These are phyloP conservation scores for Epinephelus lanceolatus DNA, from an alignment of 2,113 vertebrate species.

Conservation along the genomic window DNA sequence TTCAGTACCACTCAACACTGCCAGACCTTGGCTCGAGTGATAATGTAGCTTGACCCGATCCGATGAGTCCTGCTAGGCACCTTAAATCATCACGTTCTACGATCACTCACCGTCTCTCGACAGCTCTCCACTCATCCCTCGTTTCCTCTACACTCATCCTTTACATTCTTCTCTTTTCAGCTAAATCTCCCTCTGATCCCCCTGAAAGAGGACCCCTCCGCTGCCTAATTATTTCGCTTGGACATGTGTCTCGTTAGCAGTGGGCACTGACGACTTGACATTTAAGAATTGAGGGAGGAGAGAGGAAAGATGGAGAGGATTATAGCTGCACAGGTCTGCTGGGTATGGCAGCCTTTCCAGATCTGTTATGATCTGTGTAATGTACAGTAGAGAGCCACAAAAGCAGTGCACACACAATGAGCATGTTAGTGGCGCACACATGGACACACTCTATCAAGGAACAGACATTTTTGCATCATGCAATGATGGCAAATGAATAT, in stretches of 20 bases:
- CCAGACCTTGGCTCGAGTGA: neutral
- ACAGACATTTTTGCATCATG: neutral
- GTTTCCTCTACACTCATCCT: slow-evolving; percentile 30
- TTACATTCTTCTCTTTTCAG: slow-evolving; percentile 17
- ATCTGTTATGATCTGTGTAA: slow-evolving; percentile 67
- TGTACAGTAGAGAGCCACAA: slow-evolving; percentile 33
- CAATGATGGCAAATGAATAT: neutral
- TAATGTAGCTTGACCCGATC: neutral
- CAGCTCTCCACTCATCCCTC: slow-evolving; percentile 30
- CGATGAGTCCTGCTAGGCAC: neutral
- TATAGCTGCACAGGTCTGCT: slow-evolving; percentile 53
- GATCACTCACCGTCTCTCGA: slow-evolving; percentile 7
- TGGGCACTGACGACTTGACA: slow-evolving; percentile 74
- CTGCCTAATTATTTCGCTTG: slow-evolving; percentile 69
- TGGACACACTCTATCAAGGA: neutral
- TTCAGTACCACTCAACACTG: slow-evolving; percentile 2
- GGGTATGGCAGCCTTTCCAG: slow-evolving; percentile 41
- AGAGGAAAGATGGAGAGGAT: slow-evolving; percentile 29
- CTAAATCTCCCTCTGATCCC: slow-evolving; percentile 38
- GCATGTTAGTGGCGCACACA: neutral
- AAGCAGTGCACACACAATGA: neutral
- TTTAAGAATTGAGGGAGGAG: slow-evolving; percentile 73
- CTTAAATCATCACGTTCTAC: slow-evolving; percentile 38
- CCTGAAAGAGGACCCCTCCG: slow-evolving; percentile 40
- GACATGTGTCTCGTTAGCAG: slow-evolving; percentile 68